Evolutionary conservation across 35 echinoderm and acorn worm species (phyloP).

Genomic region (Nesometra sesokonis): DNA sequence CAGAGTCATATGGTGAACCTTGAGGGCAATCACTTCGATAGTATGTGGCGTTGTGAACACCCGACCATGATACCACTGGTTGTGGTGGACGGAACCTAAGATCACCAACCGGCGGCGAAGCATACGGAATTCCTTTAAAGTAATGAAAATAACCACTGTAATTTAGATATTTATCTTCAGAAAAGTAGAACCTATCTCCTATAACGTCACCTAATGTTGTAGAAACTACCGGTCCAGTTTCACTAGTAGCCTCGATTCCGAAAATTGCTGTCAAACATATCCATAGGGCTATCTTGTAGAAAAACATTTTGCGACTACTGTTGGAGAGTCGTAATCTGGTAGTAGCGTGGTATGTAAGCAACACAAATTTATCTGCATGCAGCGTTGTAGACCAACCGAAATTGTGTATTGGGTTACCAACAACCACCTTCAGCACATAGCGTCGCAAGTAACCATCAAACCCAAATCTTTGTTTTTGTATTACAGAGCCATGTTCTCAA

Average conservation of each 20-base stretch:
- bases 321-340: no score
- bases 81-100: conserved; percentile 51
- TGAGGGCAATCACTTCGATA: neutral
- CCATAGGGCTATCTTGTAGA: no score
- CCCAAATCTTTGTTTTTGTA: no score
- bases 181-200: neutral
- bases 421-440: no score
- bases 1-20: neutral
- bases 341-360: no score
- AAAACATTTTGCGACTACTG: no score
- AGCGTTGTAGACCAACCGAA: no score
- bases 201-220: neutral
- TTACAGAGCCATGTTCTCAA: no score
- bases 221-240: neutral
- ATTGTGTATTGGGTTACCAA: no score
- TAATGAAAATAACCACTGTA: conserved; percentile 19
- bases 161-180: conserved; percentile 17
- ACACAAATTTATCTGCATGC: no score
- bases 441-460: no score
- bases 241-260: neutral
- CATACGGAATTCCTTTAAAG: conserved; percentile 70
- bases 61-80: conserved; percentile 11
- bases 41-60: neutral
- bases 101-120: conserved; percentile 41
- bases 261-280: neutral